A percentile compares a stretch with the other conserved stretches of the same genome.
These are phyloP conservation scores for Eidolon helvum DNA, from an alignment of 2,113 vertebrate species.

Conservation along the genomic window DNA sequence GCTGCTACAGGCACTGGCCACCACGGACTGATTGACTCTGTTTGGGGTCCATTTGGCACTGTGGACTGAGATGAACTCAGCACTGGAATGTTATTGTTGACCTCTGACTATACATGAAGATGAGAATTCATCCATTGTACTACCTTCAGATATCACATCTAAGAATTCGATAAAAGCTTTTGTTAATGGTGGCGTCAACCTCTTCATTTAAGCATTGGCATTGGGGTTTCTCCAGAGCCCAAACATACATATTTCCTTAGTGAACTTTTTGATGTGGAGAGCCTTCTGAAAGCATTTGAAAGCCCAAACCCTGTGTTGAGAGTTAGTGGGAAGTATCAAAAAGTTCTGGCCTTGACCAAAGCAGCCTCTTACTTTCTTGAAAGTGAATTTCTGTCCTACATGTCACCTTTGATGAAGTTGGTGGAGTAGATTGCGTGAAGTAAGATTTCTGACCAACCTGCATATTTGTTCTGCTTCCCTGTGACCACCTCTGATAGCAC, in stretches of 20 bases:
- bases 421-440: no score
- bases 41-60: background rate
- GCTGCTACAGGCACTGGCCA: background rate
- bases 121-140: background rate
- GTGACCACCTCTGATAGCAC: background rate
- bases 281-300: background rate
- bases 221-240: background rate
- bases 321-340: background rate
- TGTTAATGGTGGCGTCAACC: background rate
- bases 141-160: background rate
- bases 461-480: background rate
- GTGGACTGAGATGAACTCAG: background rate
- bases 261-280: background rate
- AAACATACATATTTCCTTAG: background rate
- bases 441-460: background rate
- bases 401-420: background rate
- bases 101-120: background rate
- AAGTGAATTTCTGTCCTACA: background rate
- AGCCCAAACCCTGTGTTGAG: background rate
- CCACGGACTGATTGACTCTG: background rate
- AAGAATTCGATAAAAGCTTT: background rate
- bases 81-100: background rate
- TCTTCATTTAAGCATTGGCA: background rate
- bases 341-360: constrained; percentile 5
- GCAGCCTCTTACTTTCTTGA: constrained; percentile 24